A percentile compares a stretch with the other conserved stretches of the same genome.
These are phyloP conservation scores for Eira barbara DNA, from an alignment of 2,113 vertebrate genomes.

Conservation along the genomic window DNA sequence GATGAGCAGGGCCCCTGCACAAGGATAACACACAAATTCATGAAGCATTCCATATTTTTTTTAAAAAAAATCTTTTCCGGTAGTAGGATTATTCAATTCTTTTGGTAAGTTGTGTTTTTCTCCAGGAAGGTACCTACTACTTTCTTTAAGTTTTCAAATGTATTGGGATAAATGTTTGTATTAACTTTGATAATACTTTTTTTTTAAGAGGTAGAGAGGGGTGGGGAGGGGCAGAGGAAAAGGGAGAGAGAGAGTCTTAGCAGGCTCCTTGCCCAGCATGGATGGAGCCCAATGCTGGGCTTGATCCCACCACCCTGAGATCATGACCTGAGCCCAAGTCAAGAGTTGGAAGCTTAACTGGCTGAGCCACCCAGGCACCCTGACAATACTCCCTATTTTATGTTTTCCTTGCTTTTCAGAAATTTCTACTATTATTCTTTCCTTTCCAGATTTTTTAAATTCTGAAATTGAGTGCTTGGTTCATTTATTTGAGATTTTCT, in stretches of 20 bases:
- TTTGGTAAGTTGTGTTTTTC: neutral
- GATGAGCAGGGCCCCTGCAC: neutral
- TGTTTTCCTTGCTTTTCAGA: neutral
- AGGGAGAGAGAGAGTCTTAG: neutral
- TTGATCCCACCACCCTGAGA: neutral
- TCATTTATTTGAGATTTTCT: neutral
- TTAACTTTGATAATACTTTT: neutral
- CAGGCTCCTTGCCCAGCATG: neutral
- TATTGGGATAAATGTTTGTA: neutral
- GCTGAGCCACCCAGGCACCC: neutral
- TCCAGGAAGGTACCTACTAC: neutral
- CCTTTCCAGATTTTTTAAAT: neutral
- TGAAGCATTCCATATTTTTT: neutral
- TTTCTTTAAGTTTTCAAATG: neutral
- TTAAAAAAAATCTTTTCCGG: neutral
- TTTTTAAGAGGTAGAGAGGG: neutral
- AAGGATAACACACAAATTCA: neutral
- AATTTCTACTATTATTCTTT: neutral
- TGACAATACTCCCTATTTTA: neutral
- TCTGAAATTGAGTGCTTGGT: neutral
- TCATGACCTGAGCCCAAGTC: neutral
- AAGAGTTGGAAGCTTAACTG: neutral
- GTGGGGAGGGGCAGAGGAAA: neutral
- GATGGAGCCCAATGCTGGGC: neutral
- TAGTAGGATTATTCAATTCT: neutral